phyloP scores from a whole-genome alignment of 2,113 vertebrate genomes.

The Phylloscopus trochiloides region DNA sequence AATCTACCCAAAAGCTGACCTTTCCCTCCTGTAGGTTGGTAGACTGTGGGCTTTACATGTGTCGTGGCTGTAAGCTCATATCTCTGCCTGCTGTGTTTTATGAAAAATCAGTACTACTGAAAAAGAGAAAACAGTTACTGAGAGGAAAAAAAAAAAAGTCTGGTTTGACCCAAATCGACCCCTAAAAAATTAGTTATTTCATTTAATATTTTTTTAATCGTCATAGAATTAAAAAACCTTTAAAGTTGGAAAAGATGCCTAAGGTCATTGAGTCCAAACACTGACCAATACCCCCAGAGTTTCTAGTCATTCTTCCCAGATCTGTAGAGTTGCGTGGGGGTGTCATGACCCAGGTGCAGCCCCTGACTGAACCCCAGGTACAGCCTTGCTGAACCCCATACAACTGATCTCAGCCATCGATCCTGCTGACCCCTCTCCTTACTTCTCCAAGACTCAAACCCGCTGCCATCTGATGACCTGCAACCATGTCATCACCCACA shows the following conservation, averaged over 20 bases:
- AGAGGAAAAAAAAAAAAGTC: not conserved
- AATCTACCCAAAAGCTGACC: not conserved
- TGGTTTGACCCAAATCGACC: not conserved
- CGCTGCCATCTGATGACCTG: not conserved
- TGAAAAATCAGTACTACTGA: not conserved
- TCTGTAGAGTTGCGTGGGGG: not conserved
- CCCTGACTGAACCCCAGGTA: not conserved
- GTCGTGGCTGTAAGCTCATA: not conserved
- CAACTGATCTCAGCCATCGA: rapidly evolving
- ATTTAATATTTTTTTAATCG: not conserved
- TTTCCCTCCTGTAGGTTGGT: not conserved
- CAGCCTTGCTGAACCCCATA: not conserved
- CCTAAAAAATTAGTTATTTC: not conserved
- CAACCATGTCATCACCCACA: not conserved
- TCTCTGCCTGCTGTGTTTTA: not conserved
- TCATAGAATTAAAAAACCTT: not conserved
- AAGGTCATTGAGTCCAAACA: not conserved
- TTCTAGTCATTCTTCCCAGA: not conserved
- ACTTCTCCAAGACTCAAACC: not conserved
- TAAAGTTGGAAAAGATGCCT: not conserved
- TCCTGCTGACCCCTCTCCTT: not conserved
- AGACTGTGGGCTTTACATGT: not conserved
- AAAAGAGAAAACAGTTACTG: not conserved
- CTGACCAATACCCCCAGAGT: not conserved
- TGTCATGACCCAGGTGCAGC: too few species aligned